Evolutionary conservation across 2,797 vertebrate species (phyloP), one percentile per base, ranked within the genome.

Genomic region (Microctenopoma stevenorrisi): DNA sequence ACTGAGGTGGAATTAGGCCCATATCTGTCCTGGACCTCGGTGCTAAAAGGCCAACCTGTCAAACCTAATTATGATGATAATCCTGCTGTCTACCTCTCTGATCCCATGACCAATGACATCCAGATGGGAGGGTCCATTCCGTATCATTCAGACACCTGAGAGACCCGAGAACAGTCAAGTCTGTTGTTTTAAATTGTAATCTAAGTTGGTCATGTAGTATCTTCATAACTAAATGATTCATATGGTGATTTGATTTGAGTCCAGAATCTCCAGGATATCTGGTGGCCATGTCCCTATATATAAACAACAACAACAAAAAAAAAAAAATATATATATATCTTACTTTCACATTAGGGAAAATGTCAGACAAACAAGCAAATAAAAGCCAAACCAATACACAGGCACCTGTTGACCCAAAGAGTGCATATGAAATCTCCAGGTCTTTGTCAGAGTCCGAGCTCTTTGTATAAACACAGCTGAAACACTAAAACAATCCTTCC

Each of bases 401-500:
- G 53, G 64, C 79, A 89, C 81, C 82, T 79, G 87, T 50, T 72
- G 68, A 72, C 56, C 28, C 42, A 53, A 56, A 66, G 57, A 14
- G 46, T 3, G 8, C 18, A 46, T 56, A n/a, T 52, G 28, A 55
- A 16, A 33, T 49, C 11, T 26, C 48, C 28, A 33, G 38, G 35
- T 33, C 58, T 69, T 60, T 76, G 46, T 81, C 43, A 40, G 33
- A 48, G 69, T 43, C 48, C 1, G 30, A 44, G 54, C 53, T 67
- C 76, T 70, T 52, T 51, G 66, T 83, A 63, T 86, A 88, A 89
- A 90, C 80, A 89, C 82, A 82, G 83, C 79, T 89, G 81, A 85
- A 68, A 79, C 81, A 84, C 79, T 89, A 80, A 85, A 68, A 79
- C 81, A 84, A 86, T 89, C 68, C 64, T 85, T 89, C 87, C 84